These are phyloP conservation scores for Caenorhabditis remanei DNA, from an alignment of 1,140 invertebrate genomes.

Conservation along the genomic window DNA sequence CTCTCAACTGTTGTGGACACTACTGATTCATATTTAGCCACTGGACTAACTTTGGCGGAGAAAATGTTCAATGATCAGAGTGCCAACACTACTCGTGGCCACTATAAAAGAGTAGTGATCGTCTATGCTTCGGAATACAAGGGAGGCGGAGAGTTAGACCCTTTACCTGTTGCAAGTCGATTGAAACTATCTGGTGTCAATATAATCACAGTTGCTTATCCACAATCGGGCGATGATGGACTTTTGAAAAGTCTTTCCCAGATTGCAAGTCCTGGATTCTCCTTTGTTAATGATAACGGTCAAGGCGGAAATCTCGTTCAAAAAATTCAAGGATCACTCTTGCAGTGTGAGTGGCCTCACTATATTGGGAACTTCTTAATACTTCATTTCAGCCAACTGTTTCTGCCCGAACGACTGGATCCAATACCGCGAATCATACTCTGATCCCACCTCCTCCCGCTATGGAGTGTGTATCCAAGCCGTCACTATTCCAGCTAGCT, in stretches of 20 bases:
- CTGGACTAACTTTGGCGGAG: neutral
- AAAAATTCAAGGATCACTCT: neutral
- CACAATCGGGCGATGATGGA: neutral
- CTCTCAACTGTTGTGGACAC: neutral
- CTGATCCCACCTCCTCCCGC: neutral
- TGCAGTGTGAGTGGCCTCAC: neutral
- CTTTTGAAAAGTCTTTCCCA: neutral
- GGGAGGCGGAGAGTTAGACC: neutral
- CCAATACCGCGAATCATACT: neutral
- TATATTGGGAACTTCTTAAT: neutral
- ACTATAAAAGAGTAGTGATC: slow-evolving; percentile 3
- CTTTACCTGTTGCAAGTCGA: neutral
- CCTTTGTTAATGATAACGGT: neutral
- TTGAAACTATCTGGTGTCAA: neutral
- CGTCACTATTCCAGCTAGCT: neutral
- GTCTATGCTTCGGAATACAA: neutral
- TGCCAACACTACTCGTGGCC: neutral
- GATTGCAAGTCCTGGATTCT: neutral
- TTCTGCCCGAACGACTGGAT: neutral
- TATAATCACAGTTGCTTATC: neutral
- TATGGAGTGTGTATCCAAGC: neutral
- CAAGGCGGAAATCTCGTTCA: neutral
- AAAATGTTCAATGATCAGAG: neutral
- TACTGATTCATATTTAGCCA: neutral
- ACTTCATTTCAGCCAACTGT: neutral